A percentile compares a stretch with the other conserved stretches of the same genome.
phyloP scores from a whole-genome alignment of 2,113 vertebrate species.

The Sceloporus tristichus region DNA sequence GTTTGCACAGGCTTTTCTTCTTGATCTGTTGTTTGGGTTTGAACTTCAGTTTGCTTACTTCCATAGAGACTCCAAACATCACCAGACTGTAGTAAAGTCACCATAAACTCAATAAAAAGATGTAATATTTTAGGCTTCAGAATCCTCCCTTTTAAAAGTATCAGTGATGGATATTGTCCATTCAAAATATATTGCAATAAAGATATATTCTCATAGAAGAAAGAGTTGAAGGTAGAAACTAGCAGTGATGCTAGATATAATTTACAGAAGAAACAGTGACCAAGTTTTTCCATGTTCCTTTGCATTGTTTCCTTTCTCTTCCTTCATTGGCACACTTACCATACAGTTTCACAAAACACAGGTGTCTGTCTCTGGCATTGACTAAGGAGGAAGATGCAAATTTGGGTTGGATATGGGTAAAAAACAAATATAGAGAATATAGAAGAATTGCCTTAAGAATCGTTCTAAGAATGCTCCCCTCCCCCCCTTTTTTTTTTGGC shows the following conservation, averaged over 20 bases:
- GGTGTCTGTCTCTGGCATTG: neutral
- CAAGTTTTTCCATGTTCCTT: slow-evolving; percentile 30
- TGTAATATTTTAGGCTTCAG: neutral
- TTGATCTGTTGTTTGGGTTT: neutral
- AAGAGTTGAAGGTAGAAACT: neutral
- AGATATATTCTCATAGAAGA: neutral
- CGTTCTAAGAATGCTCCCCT: neutral
- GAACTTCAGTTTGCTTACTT: neutral
- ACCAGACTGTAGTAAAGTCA: neutral
- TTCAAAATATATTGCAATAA: neutral
- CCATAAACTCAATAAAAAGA: neutral
- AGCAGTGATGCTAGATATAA: neutral
- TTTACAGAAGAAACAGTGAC: slow-evolving; percentile 41
- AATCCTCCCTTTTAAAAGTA: neutral
- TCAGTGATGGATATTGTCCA: neutral
- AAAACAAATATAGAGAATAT: neutral
- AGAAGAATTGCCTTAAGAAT: slow-evolving; percentile 1
- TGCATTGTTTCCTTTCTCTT: neutral
- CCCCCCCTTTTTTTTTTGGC: neutral
- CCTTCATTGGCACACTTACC: neutral
- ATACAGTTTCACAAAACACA: slow-evolving; percentile 5
- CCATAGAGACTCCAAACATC: neutral
- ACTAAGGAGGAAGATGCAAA: slow-evolving; percentile 24
- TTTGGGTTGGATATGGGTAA: slow-evolving; percentile 7
- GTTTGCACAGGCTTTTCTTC: neutral